phyloP scores from a whole-genome alignment of 2,113 vertebrate species.

The Gambusia affinis region DNA sequence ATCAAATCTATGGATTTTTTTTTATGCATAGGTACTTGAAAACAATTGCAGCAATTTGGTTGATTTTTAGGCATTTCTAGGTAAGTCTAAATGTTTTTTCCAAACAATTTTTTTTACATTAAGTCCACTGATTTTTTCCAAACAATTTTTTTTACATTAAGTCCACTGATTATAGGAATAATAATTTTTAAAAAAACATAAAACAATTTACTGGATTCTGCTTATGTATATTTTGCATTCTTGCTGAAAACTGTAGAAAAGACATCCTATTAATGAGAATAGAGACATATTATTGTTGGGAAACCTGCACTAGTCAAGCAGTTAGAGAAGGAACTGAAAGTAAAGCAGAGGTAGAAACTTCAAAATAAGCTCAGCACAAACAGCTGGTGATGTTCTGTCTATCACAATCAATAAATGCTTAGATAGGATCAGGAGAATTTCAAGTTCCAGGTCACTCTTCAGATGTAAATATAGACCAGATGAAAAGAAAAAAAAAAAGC shows the following conservation, averaged over 20 bases:
- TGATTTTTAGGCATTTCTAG: background rate
- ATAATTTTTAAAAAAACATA: no score
- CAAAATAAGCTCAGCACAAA: background rate
- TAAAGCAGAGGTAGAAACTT: background rate
- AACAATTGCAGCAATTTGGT: background rate
- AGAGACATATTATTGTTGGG: background rate
- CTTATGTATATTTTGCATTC: background rate
- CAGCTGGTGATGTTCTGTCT: no score
- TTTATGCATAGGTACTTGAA: background rate
- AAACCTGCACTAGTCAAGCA: background rate
- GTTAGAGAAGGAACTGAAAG: background rate
- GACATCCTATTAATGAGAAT: background rate
- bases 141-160: no score
- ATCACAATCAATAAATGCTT: background rate
- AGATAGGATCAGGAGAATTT: background rate
- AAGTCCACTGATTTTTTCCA: background rate
- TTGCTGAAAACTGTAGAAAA: background rate
- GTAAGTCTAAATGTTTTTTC: background rate
- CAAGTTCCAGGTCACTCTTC: conserved; percentile 2
- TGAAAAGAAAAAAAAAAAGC: conserved; percentile 31
- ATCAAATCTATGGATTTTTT: background rate
- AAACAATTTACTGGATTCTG: no score
- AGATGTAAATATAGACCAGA: conserved; percentile 34
- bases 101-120: background rate
- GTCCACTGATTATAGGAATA: no score